Evolutionary conservation across 2,797 vertebrate species (phyloP).

Genomic region (Tauraco hartlaubi): DNA sequence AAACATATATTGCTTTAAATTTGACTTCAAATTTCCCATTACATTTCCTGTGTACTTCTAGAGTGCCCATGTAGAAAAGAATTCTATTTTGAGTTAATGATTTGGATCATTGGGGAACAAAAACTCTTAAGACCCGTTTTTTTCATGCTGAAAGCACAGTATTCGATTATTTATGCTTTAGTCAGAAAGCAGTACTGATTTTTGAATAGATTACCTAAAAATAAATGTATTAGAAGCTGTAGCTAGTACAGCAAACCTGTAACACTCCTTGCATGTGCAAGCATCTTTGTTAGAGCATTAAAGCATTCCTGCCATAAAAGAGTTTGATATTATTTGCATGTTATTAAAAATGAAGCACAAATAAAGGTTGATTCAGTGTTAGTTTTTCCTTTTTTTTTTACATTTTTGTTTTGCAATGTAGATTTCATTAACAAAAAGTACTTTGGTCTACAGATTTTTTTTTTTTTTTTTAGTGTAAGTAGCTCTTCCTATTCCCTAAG

Average conservation of each 20-base stretch:
- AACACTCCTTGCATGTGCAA: background rate
- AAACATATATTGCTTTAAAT: background rate
- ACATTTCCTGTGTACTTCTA: background rate
- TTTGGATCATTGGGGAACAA: background rate
- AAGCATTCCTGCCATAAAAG: background rate
- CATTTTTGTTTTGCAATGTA: background rate
- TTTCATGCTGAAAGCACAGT: background rate
- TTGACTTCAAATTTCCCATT: background rate
- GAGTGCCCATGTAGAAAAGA: background rate
- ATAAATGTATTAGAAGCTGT: background rate
- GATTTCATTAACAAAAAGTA: background rate
- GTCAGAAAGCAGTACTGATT: background rate
- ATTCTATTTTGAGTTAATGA: background rate
- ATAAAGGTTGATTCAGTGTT: background rate
- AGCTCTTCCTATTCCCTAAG: background rate
- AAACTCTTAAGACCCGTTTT: background rate
- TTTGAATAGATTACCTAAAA: background rate
- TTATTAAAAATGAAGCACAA: background rate
- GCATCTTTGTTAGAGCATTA: background rate
- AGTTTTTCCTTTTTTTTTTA: background rate
- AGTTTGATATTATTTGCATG: background rate
- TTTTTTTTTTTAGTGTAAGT: background rate
- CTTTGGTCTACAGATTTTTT: background rate
- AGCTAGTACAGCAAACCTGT: background rate
- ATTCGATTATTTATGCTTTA: background rate